Conservation (phyloP, 2,113 vertebrate species). For the Oncorhynchus masou region DNA sequence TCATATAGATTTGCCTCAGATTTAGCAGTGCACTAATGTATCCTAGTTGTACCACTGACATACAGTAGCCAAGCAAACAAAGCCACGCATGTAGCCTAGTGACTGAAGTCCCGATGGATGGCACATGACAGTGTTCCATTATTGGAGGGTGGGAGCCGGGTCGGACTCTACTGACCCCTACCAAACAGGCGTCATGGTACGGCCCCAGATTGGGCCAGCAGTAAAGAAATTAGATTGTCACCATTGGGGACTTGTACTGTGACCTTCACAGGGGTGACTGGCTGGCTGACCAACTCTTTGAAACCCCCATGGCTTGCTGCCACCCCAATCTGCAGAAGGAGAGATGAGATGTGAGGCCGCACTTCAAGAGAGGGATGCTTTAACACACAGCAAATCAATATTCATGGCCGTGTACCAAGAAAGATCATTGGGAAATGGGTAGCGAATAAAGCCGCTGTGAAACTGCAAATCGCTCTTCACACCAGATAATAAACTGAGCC, state of each 20-base stretch:
- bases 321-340: conserved; percentile 8
- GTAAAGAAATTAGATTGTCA: background rate
- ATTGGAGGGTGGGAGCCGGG: background rate
- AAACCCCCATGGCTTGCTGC: background rate
- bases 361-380: conserved; percentile 3
- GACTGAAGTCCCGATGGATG: background rate
- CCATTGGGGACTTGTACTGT: background rate
- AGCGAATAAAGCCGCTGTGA: conserved; percentile 25
- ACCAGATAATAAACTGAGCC: conserved; percentile 42
- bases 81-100: background rate
- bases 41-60: background rate
- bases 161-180: background rate
- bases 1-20: background rate
- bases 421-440: conserved; percentile 17
- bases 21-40: background rate
- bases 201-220: background rate
- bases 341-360: background rate
- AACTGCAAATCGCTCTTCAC: conserved; percentile 44
- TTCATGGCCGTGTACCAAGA: conserved; percentile 31
- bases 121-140: conserved; percentile 3
- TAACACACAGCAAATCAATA: conserved; percentile 43
- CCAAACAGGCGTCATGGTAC: background rate
- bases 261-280: background rate
- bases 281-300: background rate
- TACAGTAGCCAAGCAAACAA: background rate